Percentiles rank a stretch among this genome's conserved stretches.
These are phyloP conservation scores for Linnaemya vulpina DNA, from an alignment of 2,888 invertebrate genomes.

Conservation along the genomic window DNA sequence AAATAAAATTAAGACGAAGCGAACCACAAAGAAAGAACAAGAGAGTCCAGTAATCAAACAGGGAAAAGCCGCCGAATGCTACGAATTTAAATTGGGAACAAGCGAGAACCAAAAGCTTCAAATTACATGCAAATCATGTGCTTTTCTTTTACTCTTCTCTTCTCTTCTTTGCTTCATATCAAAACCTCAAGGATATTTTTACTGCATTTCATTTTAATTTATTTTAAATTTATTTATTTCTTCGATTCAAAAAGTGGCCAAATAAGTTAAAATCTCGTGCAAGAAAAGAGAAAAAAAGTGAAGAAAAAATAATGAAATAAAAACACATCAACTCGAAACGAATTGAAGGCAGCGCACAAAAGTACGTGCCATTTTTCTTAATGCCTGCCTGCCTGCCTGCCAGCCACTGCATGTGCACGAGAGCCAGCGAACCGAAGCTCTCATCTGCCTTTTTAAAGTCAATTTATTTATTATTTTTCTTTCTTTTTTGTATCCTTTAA, in stretches of 20 bases:
- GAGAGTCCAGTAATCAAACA: neutral
- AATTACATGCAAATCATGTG: neutral
- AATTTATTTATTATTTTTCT: no score
- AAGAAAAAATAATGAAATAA: neutral
- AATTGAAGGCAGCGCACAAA: conserved; percentile 14
- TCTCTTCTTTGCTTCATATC: neutral
- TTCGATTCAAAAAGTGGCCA: conserved; percentile 14
- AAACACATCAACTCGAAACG: conserved; percentile 23
- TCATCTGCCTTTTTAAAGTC: no score
- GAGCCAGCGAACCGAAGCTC: no score
- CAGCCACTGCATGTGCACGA: no score
- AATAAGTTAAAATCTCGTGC: conserved; percentile 26
- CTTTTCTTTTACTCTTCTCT: neutral
- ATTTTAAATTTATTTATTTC: conserved; percentile 5
- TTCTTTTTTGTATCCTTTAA: neutral
- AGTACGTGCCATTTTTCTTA: conserved; percentile 28
- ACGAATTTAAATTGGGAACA: neutral
- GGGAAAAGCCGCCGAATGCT: neutral
- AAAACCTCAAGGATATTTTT: conserved; percentile 29
- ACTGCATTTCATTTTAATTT: conserved; percentile 12
- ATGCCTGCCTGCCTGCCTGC: neutral
- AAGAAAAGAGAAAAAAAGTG: neutral
- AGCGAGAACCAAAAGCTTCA: neutral
- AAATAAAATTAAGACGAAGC: neutral
- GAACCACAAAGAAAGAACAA: neutral